Evolutionary conservation across 2,113 vertebrate genomes (phyloP), one percentile per base, ranked within the genome.

Genomic region (Zosterops borbonicus): DNA sequence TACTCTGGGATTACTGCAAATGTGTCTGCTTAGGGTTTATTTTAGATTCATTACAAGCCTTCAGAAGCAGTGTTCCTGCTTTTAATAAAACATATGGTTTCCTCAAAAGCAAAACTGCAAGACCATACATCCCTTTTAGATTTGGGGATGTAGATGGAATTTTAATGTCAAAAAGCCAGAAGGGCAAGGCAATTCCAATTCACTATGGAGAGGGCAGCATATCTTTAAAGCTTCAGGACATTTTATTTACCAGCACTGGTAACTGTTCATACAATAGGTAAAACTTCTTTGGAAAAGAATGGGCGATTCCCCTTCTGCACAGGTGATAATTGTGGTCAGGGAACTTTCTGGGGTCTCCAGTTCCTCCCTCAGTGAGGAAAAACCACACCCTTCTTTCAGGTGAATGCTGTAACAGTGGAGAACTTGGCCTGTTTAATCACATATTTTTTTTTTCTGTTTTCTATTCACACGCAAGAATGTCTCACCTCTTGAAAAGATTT

Each of bases 51-150:
- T 94, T 83, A 71, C 68, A 59, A 88, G 86, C 59, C 63, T 92
- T 95, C 69, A 93, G 92, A 90, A 83, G 39, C 63, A 81, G 60
- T 35, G 47, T 25, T 94, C 59, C 67, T 69, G 69, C 59, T 86
- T 93, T 83, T 89, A 94, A 83, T 95, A 89, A 94, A 94, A 93
- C 68, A 81, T 88, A 90, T 23, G 46, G 49, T 87, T 95, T 94
- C 94, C 82, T 95, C 78, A 90, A 93, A 95, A 94, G 78, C 78
- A 95, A 79, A 91, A 76, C 65, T 37, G 65, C 78, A 87, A 68
- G 81, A 73, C 62, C 58, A 85, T 75, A 87, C 70, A 83, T 27
- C 53, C 49, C 60, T 64, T 81, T 90, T 68, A 19, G 24, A 63
- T 82, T 64, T 1, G 1, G 56, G 68, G 56, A 31, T 6, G 11